phyloP scores from a whole-genome alignment of 30 jellyfish, hydroid and myxozoan species.

The Aurelia aurita complex sp. Pacific region DNA sequence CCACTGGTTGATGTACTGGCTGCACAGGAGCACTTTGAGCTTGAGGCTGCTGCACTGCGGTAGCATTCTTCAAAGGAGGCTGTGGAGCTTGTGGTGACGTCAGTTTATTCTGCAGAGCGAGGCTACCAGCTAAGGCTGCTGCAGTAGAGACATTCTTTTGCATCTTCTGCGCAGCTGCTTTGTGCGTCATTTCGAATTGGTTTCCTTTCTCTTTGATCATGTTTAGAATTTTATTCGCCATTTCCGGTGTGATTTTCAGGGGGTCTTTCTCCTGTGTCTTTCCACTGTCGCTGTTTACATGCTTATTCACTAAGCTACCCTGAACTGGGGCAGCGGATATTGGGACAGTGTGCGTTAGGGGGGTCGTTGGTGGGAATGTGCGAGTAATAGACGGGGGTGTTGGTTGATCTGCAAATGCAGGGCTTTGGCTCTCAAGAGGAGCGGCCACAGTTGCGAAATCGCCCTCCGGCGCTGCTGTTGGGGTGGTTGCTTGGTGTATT shows the following conservation, averaged over 20 bases:
- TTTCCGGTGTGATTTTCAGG: constrained; percentile 79
- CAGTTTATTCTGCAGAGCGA: constrained; percentile 21
- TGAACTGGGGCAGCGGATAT: constrained; percentile 14
- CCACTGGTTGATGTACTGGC: not conserved
- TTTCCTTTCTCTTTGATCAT: constrained; percentile 85
- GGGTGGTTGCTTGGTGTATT: not conserved
- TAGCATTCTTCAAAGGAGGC: constrained; percentile 24
- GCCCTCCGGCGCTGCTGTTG: constrained; percentile 27
- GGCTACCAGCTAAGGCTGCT: constrained; percentile 7
- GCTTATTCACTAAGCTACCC: constrained; percentile 4
- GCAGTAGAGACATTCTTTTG: constrained; percentile 31
- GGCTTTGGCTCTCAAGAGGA: constrained; percentile 63
- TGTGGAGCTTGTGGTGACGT: constrained; percentile 59
- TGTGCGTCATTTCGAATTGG: constrained; percentile 72
- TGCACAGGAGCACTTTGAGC: constrained; percentile 3
- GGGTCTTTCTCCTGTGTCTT: constrained; percentile 48
- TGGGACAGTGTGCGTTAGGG: constrained; percentile 21
- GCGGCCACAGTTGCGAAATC: constrained; percentile 43
- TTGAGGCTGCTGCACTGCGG: constrained; percentile 20
- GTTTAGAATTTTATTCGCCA: constrained; percentile 81
- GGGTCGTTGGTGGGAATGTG: constrained; percentile 41
- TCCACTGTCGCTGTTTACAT: not conserved
- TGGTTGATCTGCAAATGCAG: constrained; percentile 41
- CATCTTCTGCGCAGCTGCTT: constrained; percentile 83
- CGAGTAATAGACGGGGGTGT: constrained; percentile 41